Evolutionary conservation across 92 coral and sea anemone species (phyloP), one percentile per base, ranked within the genome.

Genomic region (Epizoanthus scotinus): DNA sequence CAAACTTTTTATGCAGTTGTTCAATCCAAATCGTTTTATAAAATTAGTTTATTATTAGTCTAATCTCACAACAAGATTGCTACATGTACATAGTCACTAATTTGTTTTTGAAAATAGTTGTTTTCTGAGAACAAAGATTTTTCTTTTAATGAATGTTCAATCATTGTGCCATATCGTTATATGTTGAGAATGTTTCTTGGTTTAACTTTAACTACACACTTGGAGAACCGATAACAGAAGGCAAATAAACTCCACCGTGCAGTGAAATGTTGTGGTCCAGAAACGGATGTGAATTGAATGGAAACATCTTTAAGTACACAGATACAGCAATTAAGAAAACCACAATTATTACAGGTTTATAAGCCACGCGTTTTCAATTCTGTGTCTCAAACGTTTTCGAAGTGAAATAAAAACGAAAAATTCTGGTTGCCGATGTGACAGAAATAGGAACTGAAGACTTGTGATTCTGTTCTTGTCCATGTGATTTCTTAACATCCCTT

Each of bases 291-390:
- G 27, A 25, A 58, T 55, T 60, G 67, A 75, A 75, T 40, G 59
- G 63, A 75, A 75, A 59, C 67, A 75, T 73, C 68, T 75, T 75
- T 75, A 40, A 21, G 20, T 22, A 56, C 79, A 73, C 50, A 54
- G 79, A 56, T 73, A 73, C 18, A 75, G 61, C 81, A 75, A 75
- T 75, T 75, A 34, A 24, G 67, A 20, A 75, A 40, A 75, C 81
- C 81, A 10, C 81, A 75, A 31, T 6, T 31, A 2, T 58, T 21
- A 58, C 59, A 56, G 66, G 18, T 73, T 63, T 55, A 20, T 22
- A 60, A 75, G 38, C 38, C 67, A 57, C 68, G 5, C 2, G 19
- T 36, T 74, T 74, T 36, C 42, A 56, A 56, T 56, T 58, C 57
- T 40, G 27, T 59, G 20, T 9, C 44, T 29, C n/a, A 20, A 20